Evolutionary conservation across 2,113 vertebrate species (phyloP), one percentile per base, ranked within the genome.

Genomic region (Syrrhaptes paradoxus): DNA sequence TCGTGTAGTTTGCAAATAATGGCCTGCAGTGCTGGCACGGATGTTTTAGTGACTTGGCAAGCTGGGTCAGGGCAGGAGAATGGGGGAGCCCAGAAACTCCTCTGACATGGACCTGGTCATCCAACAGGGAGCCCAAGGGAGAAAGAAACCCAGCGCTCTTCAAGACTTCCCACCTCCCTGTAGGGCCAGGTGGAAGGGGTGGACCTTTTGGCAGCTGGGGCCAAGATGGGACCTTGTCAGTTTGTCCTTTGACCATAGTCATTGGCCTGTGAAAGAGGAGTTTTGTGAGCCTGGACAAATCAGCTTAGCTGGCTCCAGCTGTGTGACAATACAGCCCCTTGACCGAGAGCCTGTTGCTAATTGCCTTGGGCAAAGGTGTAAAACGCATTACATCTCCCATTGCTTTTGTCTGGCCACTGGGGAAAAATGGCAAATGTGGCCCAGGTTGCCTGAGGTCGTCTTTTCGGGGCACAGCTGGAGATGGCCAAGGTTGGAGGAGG

Each of bases 241-340:
- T 78, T 85, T 79, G 89, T 94, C 78, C 89, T 94, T 95, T 93
- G 87, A 89, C 91, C 34, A 1, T 17, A 85, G 62, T 32, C 93
- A 82, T 10, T 90, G 63, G 95, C 72, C 92, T 95, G 95, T 93
- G 77, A 96, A 96, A 86, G 48, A 49, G 65, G 68, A 68, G 61
- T 67, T 88, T 29, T 81, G 67, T 3, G 3, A 86, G 58, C 38
- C 59, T 0, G 8, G 90, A 92, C 92, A 95, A 93, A 95, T 95
- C 88, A 89, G 92, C 93, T 93, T 94, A 94, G 65, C 85, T 90
- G 87, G 68, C 85, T 92, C 93, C 92, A 96, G 92, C 95, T 86
- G 95, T 67, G 41, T 58, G 62, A 94, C 88, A 96, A 84, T 84
- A 51, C 63, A 78, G 72, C 79, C 78, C 83, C 85, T 95, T 24